These are phyloP conservation scores for Nephotettix cincticeps DNA, from an alignment of 1,140 invertebrate species.

Conservation along the genomic window DNA sequence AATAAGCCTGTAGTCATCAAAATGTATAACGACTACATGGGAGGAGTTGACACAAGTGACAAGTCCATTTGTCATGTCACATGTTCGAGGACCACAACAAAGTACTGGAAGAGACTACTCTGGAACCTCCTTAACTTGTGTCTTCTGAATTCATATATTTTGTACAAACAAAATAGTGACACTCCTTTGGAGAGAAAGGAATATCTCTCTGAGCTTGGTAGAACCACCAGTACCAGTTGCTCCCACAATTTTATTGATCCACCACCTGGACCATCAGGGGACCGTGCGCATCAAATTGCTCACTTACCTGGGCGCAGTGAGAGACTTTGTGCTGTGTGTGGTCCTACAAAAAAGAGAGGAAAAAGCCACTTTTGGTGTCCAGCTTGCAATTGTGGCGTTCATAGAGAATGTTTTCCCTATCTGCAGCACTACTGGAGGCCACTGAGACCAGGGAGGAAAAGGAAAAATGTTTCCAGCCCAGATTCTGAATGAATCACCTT, in stretches of 20 bases:
- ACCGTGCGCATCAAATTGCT: neutral
- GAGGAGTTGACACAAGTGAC: slow-evolving; percentile 3
- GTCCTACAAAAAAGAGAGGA: neutral
- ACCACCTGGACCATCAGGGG: slow-evolving; percentile 1
- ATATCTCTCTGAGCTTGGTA: neutral
- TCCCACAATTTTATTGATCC: too few species aligned
- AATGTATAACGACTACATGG: neutral
- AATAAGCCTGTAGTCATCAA: neutral
- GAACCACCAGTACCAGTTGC: neutral
- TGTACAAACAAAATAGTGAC: slow-evolving; percentile 9
- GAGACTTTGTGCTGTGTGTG: slow-evolving; percentile 8
- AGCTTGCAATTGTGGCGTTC: slow-evolving; percentile 21
- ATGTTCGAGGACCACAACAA: neutral
- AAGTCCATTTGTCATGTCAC: slow-evolving; percentile 23
- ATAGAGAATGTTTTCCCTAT: slow-evolving; percentile 20
- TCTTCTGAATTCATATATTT: neutral
- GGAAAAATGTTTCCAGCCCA: neutral
- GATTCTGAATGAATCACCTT: too few species aligned
- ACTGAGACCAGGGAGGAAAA: neutral
- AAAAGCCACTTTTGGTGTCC: slow-evolving; percentile 24
- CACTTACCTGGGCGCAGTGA: neutral
- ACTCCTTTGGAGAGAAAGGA: slow-evolving; percentile 2
- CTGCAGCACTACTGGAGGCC: slow-evolving; percentile 22
- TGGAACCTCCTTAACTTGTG: slow-evolving; percentile 1
- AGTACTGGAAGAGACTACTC: slow-evolving; percentile 11